Percentiles rank a stretch among this genome's conserved stretches.
phyloP scores from a whole-genome alignment of 92 coral and sea anemone species.

The Phymanthus crucifer region DNA sequence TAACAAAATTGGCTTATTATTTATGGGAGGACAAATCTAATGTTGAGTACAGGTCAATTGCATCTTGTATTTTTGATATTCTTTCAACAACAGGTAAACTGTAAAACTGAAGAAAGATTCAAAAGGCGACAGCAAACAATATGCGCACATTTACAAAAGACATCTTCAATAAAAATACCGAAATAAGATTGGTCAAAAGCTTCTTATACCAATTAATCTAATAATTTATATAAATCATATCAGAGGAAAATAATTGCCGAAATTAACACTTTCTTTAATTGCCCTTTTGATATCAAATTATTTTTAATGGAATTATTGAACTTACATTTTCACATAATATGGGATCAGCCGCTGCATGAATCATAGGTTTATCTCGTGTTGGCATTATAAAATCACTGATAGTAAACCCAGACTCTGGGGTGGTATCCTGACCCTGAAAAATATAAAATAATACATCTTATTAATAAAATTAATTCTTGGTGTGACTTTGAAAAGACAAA shows the following conservation, averaged over 20 bases:
- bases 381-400: constrained; percentile 72
- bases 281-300: background rate
- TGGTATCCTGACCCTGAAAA: constrained; percentile 16
- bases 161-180: background rate
- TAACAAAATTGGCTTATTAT: background rate
- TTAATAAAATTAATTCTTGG: too few species aligned
- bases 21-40: background rate
- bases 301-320: constrained; percentile 2
- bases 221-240: background rate
- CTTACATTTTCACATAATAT: constrained; percentile 93
- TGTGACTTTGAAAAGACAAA: background rate
- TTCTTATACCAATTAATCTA: too few species aligned
- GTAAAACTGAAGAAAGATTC: background rate
- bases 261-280: background rate
- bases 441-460: background rate
- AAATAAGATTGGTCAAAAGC: background rate
- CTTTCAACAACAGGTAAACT: background rate
- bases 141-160: background rate
- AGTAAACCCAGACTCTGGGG: constrained; percentile 28
- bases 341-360: constrained; percentile 86
- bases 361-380: constrained; percentile 72
- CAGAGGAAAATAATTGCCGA: background rate
- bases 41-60: background rate
- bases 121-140: background rate
- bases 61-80: background rate